These are phyloP conservation scores for Mesoclemmys tuberculata DNA, from an alignment of 2,113 vertebrate genomes.

Conservation along the genomic window DNA sequence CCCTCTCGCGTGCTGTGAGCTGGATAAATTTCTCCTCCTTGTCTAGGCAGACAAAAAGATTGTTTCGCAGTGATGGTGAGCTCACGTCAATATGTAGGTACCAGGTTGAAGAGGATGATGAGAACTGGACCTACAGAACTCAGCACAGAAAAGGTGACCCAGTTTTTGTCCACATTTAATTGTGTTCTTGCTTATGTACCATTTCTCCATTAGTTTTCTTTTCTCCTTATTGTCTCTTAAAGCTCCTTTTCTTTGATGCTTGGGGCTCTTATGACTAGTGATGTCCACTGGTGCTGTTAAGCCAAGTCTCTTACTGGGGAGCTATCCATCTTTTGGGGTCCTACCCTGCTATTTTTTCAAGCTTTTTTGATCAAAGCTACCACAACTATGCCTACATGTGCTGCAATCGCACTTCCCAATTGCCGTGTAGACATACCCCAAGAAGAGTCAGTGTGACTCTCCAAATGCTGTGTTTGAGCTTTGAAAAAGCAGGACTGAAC, in stretches of 20 bases:
- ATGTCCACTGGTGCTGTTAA: not conserved
- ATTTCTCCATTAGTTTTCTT: not conserved
- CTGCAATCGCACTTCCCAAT: not conserved
- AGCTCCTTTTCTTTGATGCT: not conserved
- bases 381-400: not conserved
- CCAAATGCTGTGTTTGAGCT: not conserved
- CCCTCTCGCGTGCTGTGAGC: constrained; percentile 90
- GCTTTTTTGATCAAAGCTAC: not conserved
- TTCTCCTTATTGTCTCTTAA: not conserved
- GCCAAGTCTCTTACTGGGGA: not conserved
- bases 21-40: constrained; percentile 94
- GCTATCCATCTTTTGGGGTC: not conserved
- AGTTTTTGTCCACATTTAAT: not conserved
- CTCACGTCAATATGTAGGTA: constrained; percentile 79
- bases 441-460: not conserved
- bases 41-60: constrained; percentile 88
- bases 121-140: constrained; percentile 88
- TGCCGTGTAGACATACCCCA: not conserved
- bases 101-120: constrained; percentile 81
- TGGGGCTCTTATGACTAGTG: not conserved
- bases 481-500: not conserved
- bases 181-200: not conserved
- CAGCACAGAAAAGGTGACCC: constrained; percentile 90
- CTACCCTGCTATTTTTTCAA: not conserved
- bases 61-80: constrained; percentile 92